phyloP scores from a whole-genome alignment of 2,113 vertebrate species.

The Daboia siamensis region DNA sequence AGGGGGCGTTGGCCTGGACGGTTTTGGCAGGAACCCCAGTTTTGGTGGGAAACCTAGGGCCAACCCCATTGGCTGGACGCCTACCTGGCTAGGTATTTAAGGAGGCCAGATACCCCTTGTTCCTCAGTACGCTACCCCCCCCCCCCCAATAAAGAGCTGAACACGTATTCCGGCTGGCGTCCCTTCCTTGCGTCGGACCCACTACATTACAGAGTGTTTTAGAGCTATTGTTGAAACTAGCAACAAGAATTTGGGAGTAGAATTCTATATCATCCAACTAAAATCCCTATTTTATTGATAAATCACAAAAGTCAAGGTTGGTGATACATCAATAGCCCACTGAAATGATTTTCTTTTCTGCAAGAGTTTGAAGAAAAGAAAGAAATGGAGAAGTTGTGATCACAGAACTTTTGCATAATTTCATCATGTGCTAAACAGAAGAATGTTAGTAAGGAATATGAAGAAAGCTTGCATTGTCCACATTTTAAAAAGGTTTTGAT shows the following conservation, averaged over 20 bases:
- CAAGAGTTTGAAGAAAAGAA: neutral
- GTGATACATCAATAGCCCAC: neutral
- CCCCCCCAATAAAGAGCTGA: too few relatives aligned
- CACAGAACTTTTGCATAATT: neutral
- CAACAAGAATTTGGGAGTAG: neutral
- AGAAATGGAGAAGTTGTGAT: neutral
- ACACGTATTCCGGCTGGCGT: too few relatives aligned
- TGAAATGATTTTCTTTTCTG: neutral
- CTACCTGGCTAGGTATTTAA: too few relatives aligned
- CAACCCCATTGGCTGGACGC: too few relatives aligned
- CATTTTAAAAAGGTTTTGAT: neutral
- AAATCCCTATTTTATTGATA: neutral
- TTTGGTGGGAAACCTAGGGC: too few relatives aligned
- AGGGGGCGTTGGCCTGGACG: too few relatives aligned
- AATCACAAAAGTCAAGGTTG: neutral
- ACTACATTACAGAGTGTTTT: too few relatives aligned
- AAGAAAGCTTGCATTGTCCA: neutral
- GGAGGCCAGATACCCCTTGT: too few relatives aligned
- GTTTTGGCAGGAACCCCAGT: too few relatives aligned
- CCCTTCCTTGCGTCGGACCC: too few relatives aligned
- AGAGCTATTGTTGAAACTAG: neutral
- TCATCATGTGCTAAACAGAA: neutral
- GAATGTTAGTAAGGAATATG: neutral
- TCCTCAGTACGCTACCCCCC: too few relatives aligned
- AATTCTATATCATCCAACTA: neutral